Evolutionary conservation across 2,888 invertebrate species (phyloP).

Genomic region (Drosophila kambysellisi): DNA sequence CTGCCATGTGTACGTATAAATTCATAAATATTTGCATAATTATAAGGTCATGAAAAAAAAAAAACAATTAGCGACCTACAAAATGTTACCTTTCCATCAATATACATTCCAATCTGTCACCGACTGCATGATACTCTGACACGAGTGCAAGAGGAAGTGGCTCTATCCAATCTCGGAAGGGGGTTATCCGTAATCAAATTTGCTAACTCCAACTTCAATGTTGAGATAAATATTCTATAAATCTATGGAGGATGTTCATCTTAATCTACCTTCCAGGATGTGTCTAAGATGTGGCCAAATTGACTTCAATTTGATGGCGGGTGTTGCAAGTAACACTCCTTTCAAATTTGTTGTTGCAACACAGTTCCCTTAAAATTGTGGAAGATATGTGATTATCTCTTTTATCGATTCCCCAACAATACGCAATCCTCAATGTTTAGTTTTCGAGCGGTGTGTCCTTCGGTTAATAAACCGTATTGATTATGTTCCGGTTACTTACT

Average conservation of each 20-base stretch:
- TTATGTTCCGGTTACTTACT: constrained; percentile 1
- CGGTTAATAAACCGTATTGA: background rate
- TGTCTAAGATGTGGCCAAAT: background rate
- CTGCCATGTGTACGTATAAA: constrained; percentile 19
- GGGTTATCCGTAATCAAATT: background rate
- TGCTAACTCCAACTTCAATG: background rate
- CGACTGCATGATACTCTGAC: background rate
- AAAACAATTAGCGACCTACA: constrained; percentile 15
- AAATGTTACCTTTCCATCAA: background rate
- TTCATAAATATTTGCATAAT: constrained; percentile 60
- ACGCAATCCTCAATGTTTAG: background rate
- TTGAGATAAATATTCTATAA: too few species aligned
- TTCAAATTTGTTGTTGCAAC: background rate
- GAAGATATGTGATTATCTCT: background rate
- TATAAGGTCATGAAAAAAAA: constrained; percentile 17
- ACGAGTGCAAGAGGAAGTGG: background rate
- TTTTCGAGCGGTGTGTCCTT: background rate
- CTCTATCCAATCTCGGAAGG: background rate
- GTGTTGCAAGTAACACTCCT: background rate
- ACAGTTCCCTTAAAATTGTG: background rate
- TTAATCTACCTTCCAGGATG: background rate
- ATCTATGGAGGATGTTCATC: background rate
- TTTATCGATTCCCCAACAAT: background rate
- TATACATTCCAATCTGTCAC: background rate
- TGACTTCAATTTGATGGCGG: background rate